Evolutionary conservation across 2,113 vertebrate species (phyloP).

Genomic region (Muntiacus muntjak): DNA sequence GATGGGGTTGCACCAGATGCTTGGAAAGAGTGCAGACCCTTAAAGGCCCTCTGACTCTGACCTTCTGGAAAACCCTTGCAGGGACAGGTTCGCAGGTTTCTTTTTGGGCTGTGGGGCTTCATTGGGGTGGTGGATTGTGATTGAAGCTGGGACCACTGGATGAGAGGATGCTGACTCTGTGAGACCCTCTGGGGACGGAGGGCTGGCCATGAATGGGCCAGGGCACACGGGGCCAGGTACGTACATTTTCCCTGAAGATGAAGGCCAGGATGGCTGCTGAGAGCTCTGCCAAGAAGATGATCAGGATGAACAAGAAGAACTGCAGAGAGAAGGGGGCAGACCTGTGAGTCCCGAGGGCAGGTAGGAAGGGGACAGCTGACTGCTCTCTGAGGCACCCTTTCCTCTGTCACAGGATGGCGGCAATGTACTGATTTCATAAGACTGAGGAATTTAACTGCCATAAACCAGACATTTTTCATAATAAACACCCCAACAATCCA

Average conservation of each 20-base stretch:
- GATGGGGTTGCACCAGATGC: neutral
- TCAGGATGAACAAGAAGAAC: slow-evolving; percentile 96
- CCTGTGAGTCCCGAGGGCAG: rapidly evolving
- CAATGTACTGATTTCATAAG: rapidly evolving
- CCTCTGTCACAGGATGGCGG: rapidly evolving
- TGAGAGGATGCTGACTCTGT: neutral
- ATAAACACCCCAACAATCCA: neutral
- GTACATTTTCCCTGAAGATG: slow-evolving; percentile 93
- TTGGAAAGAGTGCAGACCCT: neutral
- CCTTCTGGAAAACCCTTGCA: neutral
- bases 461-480: neutral
- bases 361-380: rapidly evolving
- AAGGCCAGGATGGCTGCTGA: slow-evolving; percentile 94
- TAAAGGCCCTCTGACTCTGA: neutral
- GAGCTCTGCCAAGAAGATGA: slow-evolving; percentile 95
- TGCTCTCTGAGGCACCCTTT: rapidly evolving
- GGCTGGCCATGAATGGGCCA: neutral
- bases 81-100: neutral
- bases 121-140: neutral
- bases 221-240: slow-evolving; percentile 47
- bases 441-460: neutral
- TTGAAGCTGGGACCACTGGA: neutral
- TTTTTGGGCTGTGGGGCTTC: neutral
- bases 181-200: neutral
- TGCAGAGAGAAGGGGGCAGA: slow-evolving; percentile 70